Evolutionary conservation across 2,888 invertebrate genomes (phyloP), one percentile per base, ranked within the genome.

Genomic region (Volucella inanis): DNA sequence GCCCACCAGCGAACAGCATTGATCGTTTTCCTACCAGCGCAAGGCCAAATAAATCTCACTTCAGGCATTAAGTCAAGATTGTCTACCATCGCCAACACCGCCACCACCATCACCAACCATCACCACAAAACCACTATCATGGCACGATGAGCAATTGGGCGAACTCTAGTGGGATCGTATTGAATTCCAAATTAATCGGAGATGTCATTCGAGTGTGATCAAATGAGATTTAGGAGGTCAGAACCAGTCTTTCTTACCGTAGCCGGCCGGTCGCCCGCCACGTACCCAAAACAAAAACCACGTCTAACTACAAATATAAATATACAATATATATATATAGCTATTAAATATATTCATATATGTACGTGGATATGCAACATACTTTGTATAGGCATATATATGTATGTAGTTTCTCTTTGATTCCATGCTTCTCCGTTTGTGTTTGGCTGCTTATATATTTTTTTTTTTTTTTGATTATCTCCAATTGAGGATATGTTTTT

Each of bases 161-260:
- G 61, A 61, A 15, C 3, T n/a, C 39, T 59, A 47, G 74, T 74
- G 67, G 76, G 76, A 81, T 62, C 74, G 82, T 86, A 86, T 86
- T 86, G 85, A 82, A 77, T 86, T 86, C 85, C 85, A 86, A 86
- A 86, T 86, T 86, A 86, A 86, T 86, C 85, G 85, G 85, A 77
- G 85, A 77, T 82, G 85, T 86, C 85, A 77, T 86, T 77, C 74
- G 85, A 81, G 85, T 86, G 85, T 86, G 85, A 86, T 86, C 85
- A 86, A 82, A 86, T 86, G 85, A 81, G 82, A 86, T 86, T 86
- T 86, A 86, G 82, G 85, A 86, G 85, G 81, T 81, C 82, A 86
- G 75, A 85, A 85, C 85, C 85, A 85, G 85, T 85, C 80, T 61
- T 76, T 80, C 80, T 71, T 85, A 76, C 76, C 72, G 57, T 71